Evolutionary conservation across 2,797 vertebrate genomes (phyloP), one percentile per base, ranked within the genome.

Genomic region (Cynodonichthys magdalenae): DNA sequence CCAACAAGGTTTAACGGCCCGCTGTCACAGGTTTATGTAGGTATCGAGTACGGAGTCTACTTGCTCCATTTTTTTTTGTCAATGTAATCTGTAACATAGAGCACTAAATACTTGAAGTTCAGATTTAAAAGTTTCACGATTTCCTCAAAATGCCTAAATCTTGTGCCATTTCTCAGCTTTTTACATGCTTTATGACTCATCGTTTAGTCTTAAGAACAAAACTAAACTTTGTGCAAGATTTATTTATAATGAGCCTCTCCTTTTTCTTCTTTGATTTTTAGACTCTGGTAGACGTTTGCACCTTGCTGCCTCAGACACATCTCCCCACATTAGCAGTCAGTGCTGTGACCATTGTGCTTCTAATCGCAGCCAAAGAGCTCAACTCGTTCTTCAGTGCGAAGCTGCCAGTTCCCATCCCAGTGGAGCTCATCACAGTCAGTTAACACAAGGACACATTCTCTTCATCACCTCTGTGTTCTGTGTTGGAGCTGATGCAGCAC

Each of bases 351-450:
- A 94, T 95, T 54, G 73, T 88, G 65, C 89, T 86, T 53, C 94
- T 99, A 8, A 81, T 95, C 47, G 47, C 86, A 1, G 93, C 96
- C 48, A 99, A 99, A 75, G 87, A 96, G 70, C 71, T 99, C 75
- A 98, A 95, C 70, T 86, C 92, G 45, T 93, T 89, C 62, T 89
- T 96, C 28, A 88, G 80, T 0, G 71, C 88, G 3, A 94, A 90
- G 73, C 87, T 99, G 57, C 94, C 94, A 11, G 83, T 97, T 53
- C 96, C 97, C 0, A 81, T 99, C 69, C 98, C 98, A 1, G 94
- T 96, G 48, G 98, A 99, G 69, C 95, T 99, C 44, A 90, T 98
- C 78, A 94, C 89, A 84, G 98, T 99, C 83, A 71, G 81, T 90
- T 62, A 15, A 73, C 60, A 66, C 15, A 27, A 54, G 51, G 60